Base-by-base conservation (phyloP, 2,888 invertebrate species). In the Pterobdella sp. region DNA sequence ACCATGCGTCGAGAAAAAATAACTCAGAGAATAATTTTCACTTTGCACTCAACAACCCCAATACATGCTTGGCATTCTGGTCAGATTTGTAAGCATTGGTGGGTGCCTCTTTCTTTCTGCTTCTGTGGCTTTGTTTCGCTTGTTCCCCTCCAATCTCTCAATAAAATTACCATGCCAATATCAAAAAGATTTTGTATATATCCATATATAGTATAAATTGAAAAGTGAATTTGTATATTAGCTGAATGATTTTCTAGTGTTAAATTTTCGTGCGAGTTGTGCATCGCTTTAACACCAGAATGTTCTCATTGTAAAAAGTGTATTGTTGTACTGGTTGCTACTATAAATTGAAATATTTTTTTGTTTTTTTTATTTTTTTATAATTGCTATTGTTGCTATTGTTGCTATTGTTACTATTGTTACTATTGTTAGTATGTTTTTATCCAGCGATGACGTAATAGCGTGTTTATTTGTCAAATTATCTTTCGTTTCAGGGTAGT, bases 401-500 rank as follows among this genome's bases (percentile, higher is more conserved):
- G 18, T 22, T 56, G 7, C 18, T 18, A 42, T 18, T 56, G 60
- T 56, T 56, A 26, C 26, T 56, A 7, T 56, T 56, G 60, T 56
- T 56, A 7, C 18, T 56, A 56, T 56, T 56, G 60, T 56, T 56
- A 3, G n/a, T 56, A 18, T 26, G 7, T 56, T 56, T 56, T 22
- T 56, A 56, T 56, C 60, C n/a, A 56, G 18, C 60, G 60, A 56
- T 14, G 18, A 42, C n/a, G 7, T 56, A 56, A n/a, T 7, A 56
- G 60, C 60, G 60, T 56, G 60, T 56, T 56, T 56, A 56, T 56
- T 56, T 56, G 60, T 56, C 10, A 56, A 22, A 56, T 56, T 56
- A 56, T 56, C 60, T 35, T 65, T 65, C 65, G 65, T 65, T 65
- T 65, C 65, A 65, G 65, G 65, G 65, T 65, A 65, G 65, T 31